A percentile compares a stretch with the other conserved stretches of the same genome.
Conservation (phyloP, 2,888 invertebrate genomes). For the Megaustenia siamemsis region DNA sequence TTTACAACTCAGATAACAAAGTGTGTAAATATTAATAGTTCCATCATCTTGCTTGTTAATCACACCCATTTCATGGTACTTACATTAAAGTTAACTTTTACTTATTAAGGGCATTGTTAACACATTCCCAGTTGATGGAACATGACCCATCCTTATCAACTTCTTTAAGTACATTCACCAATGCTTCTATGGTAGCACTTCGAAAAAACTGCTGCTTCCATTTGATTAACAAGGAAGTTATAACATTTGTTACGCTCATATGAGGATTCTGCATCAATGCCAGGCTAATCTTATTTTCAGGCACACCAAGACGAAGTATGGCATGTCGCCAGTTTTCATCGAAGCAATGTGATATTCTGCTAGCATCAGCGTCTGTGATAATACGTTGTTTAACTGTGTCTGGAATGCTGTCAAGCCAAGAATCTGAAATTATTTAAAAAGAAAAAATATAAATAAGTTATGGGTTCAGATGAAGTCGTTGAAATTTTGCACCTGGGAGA, state of each 20-base stretch:
- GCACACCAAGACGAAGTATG: not conserved
- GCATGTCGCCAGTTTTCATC: not conserved
- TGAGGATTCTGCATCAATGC: not conserved
- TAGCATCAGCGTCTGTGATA: constrained; percentile 32
- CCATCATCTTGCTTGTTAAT: too few species aligned
- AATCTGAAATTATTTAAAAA: not conserved
- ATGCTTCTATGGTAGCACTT: not conserved
- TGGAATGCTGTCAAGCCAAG: constrained; percentile 24
- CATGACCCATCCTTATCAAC: not conserved
- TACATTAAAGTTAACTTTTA: too few species aligned
- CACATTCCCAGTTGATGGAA: not conserved
- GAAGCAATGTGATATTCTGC: not conserved
- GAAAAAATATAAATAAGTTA: too few species aligned
- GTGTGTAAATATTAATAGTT: too few species aligned
- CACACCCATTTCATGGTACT: too few species aligned
- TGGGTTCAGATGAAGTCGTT: not conserved
- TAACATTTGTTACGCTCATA: not conserved
- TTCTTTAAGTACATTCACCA: constrained; percentile 11
- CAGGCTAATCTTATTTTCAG: not conserved
- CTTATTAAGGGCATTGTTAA: not conserved
- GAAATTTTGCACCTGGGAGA: too few species aligned
- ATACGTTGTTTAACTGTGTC: not conserved
- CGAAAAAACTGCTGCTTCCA: not conserved
- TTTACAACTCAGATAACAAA: too few species aligned
- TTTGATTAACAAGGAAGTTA: constrained; percentile 17